phyloP scores from a whole-genome alignment of 1,140 invertebrate genomes.

The Sycophila sp. region DNA sequence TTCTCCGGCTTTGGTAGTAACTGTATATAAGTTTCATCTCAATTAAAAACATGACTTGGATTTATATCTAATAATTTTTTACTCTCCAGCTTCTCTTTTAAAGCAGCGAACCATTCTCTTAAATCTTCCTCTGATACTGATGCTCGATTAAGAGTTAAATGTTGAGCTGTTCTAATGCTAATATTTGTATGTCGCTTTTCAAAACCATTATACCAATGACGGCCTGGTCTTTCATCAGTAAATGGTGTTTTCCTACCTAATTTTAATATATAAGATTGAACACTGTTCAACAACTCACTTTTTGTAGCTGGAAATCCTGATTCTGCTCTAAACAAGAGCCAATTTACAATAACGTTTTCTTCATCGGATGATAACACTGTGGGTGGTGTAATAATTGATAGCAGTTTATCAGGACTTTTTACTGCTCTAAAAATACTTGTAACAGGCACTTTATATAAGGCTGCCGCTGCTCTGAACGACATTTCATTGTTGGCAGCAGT shows the following conservation, averaged over 20 bases:
- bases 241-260: conserved; percentile 35
- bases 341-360: conserved; percentile 32
- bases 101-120: conserved; percentile 45
- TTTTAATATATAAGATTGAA: conserved; percentile 27
- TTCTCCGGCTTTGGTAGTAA: conserved; percentile 47
- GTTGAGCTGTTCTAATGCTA: conserved; percentile 38
- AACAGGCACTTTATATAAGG: not conserved
- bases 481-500: not conserved
- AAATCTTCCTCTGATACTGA: conserved; percentile 40
- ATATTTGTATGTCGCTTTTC: conserved; percentile 39
- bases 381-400: not conserved
- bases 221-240: conserved; percentile 35
- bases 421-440: not conserved
- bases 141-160: conserved; percentile 44
- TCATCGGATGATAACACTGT: conserved; percentile 18
- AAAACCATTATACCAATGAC: conserved; percentile 46
- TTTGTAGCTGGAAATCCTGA: conserved; percentile 32
- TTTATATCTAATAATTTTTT: conserved; percentile 36
- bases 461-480: conserved; percentile 3
- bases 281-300: conserved; percentile 31
- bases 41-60: conserved; percentile 43
- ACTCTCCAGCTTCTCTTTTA: conserved; percentile 37
- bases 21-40: conserved; percentile 43
- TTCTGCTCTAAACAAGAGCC: conserved; percentile 25
- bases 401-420: not conserved